phyloP scores from a whole-genome alignment of 2,113 vertebrate genomes.

The Mus pahari region DNA sequence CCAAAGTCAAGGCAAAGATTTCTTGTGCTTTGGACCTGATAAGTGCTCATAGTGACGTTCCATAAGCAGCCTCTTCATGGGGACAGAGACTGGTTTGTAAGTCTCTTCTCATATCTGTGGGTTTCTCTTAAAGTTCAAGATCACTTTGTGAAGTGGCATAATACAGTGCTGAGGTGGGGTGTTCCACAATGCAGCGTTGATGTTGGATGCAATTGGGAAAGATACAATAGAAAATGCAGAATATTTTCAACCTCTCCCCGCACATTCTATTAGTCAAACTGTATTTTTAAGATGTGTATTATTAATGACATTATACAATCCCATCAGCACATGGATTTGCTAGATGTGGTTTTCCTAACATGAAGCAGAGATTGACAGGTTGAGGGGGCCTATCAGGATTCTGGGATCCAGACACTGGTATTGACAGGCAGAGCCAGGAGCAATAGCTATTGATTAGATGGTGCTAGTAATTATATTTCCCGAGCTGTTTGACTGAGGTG shows the following conservation, averaged over 20 bases:
- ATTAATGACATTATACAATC: constrained; percentile 84
- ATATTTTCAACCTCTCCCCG: constrained; percentile 59
- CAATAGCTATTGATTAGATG: constrained; percentile 87
- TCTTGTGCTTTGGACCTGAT: neutral
- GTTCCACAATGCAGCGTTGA: constrained; percentile 67
- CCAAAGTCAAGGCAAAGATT: neutral
- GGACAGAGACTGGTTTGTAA: neutral
- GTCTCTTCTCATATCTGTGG: neutral
- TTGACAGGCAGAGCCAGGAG: constrained; percentile 85
- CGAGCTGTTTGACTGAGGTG: constrained; percentile 79
- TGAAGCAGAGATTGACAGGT: constrained; percentile 86
- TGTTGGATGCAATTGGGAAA: constrained; percentile 44
- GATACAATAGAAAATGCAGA: constrained; percentile 46
- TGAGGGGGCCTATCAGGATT: constrained; percentile 77
- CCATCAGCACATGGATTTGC: constrained; percentile 71
- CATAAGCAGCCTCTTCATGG: neutral
- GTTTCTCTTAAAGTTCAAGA: constrained; percentile 65
- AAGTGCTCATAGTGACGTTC: neutral
- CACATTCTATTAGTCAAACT: constrained; percentile 64
- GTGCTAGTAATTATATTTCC: constrained; percentile 85
- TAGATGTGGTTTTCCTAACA: constrained; percentile 83
- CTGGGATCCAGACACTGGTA: constrained; percentile 84
- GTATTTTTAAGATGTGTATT: constrained; percentile 75
- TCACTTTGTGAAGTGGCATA: constrained; percentile 67
- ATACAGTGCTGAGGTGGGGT: constrained; percentile 62